These are phyloP conservation scores for Chlorospingus semifuscus DNA, from an alignment of 2,797 vertebrate genomes.

Conservation along the genomic window DNA sequence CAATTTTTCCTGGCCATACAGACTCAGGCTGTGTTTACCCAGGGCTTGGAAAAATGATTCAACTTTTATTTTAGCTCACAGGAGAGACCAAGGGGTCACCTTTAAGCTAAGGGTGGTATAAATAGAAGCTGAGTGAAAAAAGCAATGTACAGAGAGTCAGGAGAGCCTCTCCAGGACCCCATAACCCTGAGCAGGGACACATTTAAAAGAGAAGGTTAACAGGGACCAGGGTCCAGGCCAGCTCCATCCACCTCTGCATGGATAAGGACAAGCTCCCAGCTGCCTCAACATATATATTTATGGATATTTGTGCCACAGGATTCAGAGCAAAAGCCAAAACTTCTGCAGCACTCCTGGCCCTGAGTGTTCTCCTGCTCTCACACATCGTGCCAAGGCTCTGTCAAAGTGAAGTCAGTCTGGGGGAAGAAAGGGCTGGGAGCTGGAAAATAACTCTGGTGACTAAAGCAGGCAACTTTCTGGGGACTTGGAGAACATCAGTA, in stretches of 20 bases:
- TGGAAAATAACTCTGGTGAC: not conserved
- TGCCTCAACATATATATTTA: not conserved
- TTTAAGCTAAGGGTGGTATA: conserved; percentile 10
- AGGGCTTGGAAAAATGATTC: not conserved
- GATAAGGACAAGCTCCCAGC: not conserved
- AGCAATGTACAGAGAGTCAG: not conserved
- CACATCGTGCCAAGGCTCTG: not conserved
- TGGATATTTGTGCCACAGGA: accelerated
- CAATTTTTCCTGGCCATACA: not conserved
- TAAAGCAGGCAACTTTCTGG: not conserved
- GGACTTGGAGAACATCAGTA: not conserved
- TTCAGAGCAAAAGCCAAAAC: not conserved
- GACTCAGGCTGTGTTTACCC: not conserved
- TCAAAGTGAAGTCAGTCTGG: not conserved
- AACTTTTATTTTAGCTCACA: conserved; percentile 28
- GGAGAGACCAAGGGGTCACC: conserved; percentile 25
- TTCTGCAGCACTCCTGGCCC: not conserved
- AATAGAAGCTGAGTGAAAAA: conserved; percentile 14
- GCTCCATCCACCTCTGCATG: not conserved
- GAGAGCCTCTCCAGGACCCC: not conserved
- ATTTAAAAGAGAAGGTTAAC: not conserved
- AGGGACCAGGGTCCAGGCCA: not conserved
- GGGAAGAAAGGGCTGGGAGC: not conserved
- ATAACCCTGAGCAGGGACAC: not conserved
- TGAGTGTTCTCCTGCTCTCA: not conserved